Evolutionary conservation across 2,113 vertebrate species (phyloP).

Genomic region (Oceanites oceanicus): DNA sequence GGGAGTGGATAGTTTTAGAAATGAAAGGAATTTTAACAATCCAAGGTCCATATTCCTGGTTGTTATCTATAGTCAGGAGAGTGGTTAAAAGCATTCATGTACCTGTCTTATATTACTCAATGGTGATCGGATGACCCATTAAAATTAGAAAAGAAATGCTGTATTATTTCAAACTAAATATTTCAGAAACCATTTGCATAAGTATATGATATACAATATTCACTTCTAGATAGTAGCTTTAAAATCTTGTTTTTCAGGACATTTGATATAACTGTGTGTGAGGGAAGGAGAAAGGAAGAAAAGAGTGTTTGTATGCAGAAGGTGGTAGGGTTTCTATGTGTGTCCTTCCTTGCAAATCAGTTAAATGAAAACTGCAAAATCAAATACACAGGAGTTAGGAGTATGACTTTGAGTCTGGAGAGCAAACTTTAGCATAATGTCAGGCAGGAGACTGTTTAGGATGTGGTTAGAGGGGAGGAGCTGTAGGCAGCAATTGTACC

Average conservation of each 20-base stretch:
- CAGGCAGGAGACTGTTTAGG: not conserved
- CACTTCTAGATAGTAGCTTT: not conserved
- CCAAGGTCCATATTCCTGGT: not conserved
- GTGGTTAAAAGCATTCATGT: not conserved
- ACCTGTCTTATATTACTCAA: not conserved
- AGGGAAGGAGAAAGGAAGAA: not conserved
- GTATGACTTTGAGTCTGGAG: not conserved
- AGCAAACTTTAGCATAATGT: not conserved
- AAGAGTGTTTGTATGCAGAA: not conserved
- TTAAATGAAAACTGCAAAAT: not conserved
- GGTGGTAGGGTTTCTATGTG: not conserved
- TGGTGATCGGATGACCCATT: not conserved
- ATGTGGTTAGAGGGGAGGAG: not conserved
- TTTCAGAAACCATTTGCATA: not conserved
- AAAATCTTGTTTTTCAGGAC: not conserved
- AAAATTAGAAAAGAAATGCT: not conserved
- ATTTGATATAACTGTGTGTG: not conserved
- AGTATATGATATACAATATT: not conserved
- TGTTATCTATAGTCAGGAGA: not conserved
- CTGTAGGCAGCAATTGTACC: not conserved
- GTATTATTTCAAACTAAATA: not conserved
- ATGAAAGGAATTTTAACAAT: not conserved
- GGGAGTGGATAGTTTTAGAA: not conserved
- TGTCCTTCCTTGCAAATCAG: not conserved
- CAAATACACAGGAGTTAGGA: not conserved